These are phyloP conservation scores for Centruroides sculpturatus DNA, from an alignment of 1,140 invertebrate species.

Conservation along the genomic window DNA sequence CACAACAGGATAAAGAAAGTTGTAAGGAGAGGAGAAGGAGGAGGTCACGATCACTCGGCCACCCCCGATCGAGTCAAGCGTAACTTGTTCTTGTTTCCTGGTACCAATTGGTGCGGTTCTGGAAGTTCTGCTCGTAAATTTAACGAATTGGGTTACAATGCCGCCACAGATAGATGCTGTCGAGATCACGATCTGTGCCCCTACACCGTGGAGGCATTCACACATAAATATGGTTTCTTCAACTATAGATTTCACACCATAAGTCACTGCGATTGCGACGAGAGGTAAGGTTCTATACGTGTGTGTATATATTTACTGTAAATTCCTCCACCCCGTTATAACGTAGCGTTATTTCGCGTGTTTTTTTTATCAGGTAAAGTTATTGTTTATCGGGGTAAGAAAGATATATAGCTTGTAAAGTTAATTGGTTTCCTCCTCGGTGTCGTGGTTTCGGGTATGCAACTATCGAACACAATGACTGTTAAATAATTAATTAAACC, in stretches of 20 bases:
- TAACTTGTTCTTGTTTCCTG: constrained; percentile 52
- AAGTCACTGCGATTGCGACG: constrained; percentile 75
- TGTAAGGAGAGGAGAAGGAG: neutral
- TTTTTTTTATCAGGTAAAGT: no score
- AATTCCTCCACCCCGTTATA: no score
- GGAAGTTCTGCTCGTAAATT: constrained; percentile 57
- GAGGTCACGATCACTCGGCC: neutral
- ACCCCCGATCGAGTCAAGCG: constrained; percentile 2
- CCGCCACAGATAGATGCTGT: constrained; percentile 64
- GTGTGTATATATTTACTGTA: no score
- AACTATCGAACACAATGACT: no score
- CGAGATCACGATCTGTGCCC: constrained; percentile 68
- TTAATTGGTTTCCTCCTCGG: no score
- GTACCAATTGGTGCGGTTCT: constrained; percentile 76
- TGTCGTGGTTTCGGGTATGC: no score
- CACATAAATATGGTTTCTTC: constrained; percentile 59
- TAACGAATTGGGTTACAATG: constrained; percentile 57
- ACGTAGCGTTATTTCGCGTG: no score
- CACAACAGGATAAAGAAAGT: constrained; percentile 13
- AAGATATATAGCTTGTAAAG: no score
- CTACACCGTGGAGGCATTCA: constrained; percentile 57
- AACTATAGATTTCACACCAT: constrained; percentile 71
- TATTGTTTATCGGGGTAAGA: no score
- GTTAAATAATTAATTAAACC: no score
- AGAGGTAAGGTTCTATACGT: constrained; percentile 46